Evolutionary conservation across 1,140 invertebrate genomes (phyloP).

Genomic region (Melipona quadrifasciata): DNA sequence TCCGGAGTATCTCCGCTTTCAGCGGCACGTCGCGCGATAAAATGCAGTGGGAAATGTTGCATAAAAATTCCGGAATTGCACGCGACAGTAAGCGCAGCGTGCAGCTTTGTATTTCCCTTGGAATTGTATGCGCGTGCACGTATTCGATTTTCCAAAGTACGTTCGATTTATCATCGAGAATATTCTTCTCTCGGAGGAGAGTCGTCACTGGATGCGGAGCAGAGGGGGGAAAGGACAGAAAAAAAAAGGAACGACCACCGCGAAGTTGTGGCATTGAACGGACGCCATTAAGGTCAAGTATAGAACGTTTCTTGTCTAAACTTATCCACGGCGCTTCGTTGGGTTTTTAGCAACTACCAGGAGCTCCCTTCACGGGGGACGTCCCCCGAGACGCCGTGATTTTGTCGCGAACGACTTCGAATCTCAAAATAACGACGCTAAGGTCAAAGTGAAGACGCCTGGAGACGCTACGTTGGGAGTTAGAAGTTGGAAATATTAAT

Average conservation of each 20-base stretch:
- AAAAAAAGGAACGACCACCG: slow-evolving; percentile 43
- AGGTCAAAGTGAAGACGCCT: background rate
- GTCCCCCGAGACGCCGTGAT: background rate
- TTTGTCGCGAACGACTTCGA: background rate
- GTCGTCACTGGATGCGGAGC: background rate
- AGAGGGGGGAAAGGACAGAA: background rate
- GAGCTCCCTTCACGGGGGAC: background rate
- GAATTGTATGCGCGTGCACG: background rate
- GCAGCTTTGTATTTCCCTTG: background rate
- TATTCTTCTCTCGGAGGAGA: no score
- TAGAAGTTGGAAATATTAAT: no score
- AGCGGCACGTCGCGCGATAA: background rate
- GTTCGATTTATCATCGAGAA: background rate
- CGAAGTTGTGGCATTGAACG: slow-evolving; percentile 39
- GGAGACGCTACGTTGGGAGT: background rate
- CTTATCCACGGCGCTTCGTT: slow-evolving; percentile 40
- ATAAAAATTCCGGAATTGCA: background rate
- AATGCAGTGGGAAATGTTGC: background rate
- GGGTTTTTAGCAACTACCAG: slow-evolving; percentile 18
- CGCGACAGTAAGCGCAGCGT: background rate
- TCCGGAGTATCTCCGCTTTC: no score
- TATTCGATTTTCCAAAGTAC: slow-evolving; percentile 7
- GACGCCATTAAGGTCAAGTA: slow-evolving; percentile 64
- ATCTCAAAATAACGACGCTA: background rate
- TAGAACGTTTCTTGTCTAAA: slow-evolving; percentile 58